Percentiles rank a stretch among this genome's conserved stretches.
Evolutionary conservation across 2,113 vertebrate species (phyloP).

Genomic region (Stictonetta naevosa): DNA sequence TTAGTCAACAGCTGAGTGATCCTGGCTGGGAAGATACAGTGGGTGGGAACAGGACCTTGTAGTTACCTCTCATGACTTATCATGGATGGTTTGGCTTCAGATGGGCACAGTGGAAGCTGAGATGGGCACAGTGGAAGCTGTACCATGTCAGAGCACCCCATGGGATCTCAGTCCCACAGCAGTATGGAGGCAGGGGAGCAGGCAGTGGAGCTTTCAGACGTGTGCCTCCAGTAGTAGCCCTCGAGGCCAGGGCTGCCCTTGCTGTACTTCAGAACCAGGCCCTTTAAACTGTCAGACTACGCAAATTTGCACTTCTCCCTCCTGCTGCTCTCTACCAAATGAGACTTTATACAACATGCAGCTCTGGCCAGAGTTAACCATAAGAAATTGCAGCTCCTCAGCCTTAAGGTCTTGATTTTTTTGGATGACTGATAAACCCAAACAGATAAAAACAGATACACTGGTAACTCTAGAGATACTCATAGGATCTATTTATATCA

Average conservation of each 20-base stretch:
- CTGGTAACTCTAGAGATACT: conserved; percentile 18
- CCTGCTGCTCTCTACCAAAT: neutral
- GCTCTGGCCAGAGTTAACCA: neutral
- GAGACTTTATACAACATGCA: neutral
- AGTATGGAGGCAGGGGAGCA: fast-evolving
- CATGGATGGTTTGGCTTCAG: fast-evolving
- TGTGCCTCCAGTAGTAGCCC: neutral
- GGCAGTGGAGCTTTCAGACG: neutral
- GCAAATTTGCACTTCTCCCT: neutral
- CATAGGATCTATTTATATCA: conserved; percentile 13
- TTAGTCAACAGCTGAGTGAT: neutral
- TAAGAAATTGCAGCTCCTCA: neutral
- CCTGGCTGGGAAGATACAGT: neutral
- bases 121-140: fast-evolving
- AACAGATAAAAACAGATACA: neutral
- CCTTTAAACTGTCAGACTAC: neutral
- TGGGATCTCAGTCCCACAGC: neutral
- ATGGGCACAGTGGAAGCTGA: neutral
- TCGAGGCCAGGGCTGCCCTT: neutral
- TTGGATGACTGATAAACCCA: neutral
- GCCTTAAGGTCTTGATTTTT: neutral
- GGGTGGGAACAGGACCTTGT: neutral
- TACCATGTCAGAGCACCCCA: fast-evolving
- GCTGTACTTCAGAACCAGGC: too few species aligned
- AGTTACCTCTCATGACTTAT: neutral